A percentile compares a stretch with the other conserved stretches of the same genome.
Conservation (phyloP, 2,113 vertebrate genomes). For the Sitta europaea region DNA sequence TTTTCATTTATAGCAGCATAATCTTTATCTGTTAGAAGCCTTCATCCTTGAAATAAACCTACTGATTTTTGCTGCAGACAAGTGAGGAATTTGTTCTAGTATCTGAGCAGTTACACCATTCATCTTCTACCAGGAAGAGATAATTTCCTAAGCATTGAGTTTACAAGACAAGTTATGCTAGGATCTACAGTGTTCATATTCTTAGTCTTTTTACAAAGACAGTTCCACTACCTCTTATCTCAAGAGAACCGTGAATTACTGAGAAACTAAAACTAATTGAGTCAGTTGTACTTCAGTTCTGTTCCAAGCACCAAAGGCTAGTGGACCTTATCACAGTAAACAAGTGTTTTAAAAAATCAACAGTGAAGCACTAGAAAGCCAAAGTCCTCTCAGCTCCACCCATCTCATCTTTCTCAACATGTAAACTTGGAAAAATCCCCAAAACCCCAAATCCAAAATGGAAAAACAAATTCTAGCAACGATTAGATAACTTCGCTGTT, state of each 20-base stretch:
- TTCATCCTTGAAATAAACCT: background rate
- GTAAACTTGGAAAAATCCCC: background rate
- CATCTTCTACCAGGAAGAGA: background rate
- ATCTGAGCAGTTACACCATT: background rate
- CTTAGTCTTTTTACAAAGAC: background rate
- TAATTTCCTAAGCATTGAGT: background rate
- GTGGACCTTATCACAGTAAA: background rate
- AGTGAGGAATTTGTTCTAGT: background rate
- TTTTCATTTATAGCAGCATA: background rate
- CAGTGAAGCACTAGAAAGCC: background rate
- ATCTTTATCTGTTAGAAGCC: background rate
- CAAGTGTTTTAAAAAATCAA: background rate
- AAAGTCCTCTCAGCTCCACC: background rate
- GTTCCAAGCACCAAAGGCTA: background rate
- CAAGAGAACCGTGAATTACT: background rate
- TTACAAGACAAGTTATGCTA: background rate
- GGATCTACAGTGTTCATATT: background rate
- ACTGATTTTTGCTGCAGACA: background rate
- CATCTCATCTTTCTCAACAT: background rate
- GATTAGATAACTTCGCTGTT: background rate
- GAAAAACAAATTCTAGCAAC: background rate
- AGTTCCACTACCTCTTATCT: background rate
- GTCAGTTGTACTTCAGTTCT: background rate
- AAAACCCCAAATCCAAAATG: background rate
- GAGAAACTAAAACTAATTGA: constrained; percentile 10